A percentile compares a stretch with the other conserved stretches of the same genome.
phyloP scores from a whole-genome alignment of 2,888 invertebrate genomes.

The Ectemnius lituratus region DNA sequence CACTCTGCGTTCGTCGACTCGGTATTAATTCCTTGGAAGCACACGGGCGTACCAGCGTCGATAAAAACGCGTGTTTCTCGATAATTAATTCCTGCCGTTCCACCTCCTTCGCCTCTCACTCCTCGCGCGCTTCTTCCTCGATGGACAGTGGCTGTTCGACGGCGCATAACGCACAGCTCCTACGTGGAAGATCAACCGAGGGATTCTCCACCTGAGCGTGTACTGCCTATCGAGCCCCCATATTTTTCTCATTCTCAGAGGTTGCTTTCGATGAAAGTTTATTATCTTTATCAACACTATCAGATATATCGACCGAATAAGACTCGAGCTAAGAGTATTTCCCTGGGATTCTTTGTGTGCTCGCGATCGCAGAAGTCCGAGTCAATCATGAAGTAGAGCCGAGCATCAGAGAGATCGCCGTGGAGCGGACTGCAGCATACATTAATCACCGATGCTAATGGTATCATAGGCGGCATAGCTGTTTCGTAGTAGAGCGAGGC shows the following conservation, averaged over 20 bases:
- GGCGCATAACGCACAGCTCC: slow-evolving; percentile 33
- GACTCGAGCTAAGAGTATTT: no score
- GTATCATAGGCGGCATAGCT: slow-evolving; percentile 73
- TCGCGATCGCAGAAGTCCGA: slow-evolving; percentile 49
- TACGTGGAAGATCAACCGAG: no score
- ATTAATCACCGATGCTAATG: slow-evolving; percentile 77
- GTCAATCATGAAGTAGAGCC: slow-evolving; percentile 71
- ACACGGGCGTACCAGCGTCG: slow-evolving; percentile 16
- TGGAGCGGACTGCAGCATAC: slow-evolving; percentile 73
- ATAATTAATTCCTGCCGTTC: slow-evolving; percentile 56
- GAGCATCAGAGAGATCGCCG: slow-evolving; percentile 63
- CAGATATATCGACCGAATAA: no score
- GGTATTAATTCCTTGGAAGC: slow-evolving; percentile 46
- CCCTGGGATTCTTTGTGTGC: not conserved
- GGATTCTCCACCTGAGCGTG: no score
- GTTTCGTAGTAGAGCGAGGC: slow-evolving; percentile 53
- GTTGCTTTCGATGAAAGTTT: no score
- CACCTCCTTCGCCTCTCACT: not conserved
- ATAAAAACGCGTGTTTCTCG: slow-evolving; percentile 54
- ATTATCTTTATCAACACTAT: no score
- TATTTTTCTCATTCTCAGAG: no score
- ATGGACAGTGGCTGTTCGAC: slow-evolving; percentile 43
- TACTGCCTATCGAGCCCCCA: no score
- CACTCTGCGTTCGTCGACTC: slow-evolving; percentile 24
- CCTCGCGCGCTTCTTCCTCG: no score